These are phyloP conservation scores for Microhierax caerulescens DNA, from an alignment of 2,797 vertebrate genomes.

Conservation along the genomic window DNA sequence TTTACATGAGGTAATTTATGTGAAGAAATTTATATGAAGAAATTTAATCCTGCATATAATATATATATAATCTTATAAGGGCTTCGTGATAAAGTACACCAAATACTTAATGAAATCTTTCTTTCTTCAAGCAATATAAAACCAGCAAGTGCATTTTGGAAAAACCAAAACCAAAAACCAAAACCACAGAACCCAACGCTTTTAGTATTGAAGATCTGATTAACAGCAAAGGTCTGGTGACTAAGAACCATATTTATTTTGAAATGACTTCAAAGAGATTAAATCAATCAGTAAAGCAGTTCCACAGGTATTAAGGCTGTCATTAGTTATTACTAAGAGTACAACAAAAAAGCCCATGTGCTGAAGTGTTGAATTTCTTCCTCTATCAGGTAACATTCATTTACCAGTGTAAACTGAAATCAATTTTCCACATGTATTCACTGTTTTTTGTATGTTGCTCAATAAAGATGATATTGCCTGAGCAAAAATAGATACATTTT, in stretches of 20 bases:
- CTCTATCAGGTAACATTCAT: neutral
- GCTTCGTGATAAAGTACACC: neutral
- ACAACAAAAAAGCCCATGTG: neutral
- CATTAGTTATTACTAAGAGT: neutral
- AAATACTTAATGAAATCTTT: neutral
- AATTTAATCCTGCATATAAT: neutral
- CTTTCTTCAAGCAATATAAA: neutral
- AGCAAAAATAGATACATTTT: neutral
- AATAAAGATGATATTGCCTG: neutral
- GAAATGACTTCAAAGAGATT: neutral
- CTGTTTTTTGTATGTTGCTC: neutral
- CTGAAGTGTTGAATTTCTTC: neutral
- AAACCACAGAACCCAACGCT: neutral
- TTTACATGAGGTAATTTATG: neutral
- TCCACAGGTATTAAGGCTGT: neutral
- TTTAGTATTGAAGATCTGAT: neutral
- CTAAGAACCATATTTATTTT: neutral
- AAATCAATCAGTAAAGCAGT: neutral
- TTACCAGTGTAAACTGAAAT: neutral
- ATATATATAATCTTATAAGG: neutral
- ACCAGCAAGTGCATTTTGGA: neutral
- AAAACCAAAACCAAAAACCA: neutral
- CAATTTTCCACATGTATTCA: slow-evolving; percentile 1
- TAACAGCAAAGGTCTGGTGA: neutral
- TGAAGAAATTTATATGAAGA: neutral